A percentile compares a stretch with the other conserved stretches of the same genome.
Conservation (phyloP, 1,140 invertebrate species). For the Diachasmimorpha longicaudata region DNA sequence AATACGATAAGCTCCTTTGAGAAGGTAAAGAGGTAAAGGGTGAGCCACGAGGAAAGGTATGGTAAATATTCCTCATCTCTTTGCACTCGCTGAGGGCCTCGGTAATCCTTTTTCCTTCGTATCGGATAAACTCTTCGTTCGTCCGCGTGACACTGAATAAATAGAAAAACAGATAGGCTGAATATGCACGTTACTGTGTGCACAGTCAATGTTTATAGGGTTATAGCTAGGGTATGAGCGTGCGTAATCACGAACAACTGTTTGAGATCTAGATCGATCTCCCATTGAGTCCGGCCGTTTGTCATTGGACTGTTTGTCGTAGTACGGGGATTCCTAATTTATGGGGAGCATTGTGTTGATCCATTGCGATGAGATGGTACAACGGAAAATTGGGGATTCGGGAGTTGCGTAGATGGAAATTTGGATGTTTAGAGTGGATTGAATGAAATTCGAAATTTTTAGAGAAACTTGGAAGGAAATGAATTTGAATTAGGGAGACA, state of each 20-base stretch:
- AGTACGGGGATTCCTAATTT: neutral
- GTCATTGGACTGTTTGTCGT: constrained; percentile 4
- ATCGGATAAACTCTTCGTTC: constrained; percentile 12
- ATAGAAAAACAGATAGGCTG: constrained; percentile 11
- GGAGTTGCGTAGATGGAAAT: no score
- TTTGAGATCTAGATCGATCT: neutral
- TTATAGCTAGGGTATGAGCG: neutral
- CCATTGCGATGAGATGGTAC: neutral
- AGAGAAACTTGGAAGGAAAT: no score
- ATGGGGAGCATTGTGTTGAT: neutral
- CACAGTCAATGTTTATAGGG: neutral
- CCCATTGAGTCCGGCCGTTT: neutral
- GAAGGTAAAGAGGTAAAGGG: neutral
- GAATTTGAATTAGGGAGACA: no score
- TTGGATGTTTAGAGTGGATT: no score
- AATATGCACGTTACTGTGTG: neutral
- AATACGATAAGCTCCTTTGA: constrained; percentile 54
- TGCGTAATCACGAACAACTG: constrained; percentile 6
- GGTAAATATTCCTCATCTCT: neutral
- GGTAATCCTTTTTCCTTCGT: neutral
- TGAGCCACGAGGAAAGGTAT: neutral
- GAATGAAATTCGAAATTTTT: no score
- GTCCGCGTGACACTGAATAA: constrained; percentile 15
- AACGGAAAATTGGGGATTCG: no score
- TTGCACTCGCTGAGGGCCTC: neutral